Percentiles rank a stretch among this genome's conserved stretches.
Conservation (phyloP, 2,888 invertebrate species). For the Phortica magna region DNA sequence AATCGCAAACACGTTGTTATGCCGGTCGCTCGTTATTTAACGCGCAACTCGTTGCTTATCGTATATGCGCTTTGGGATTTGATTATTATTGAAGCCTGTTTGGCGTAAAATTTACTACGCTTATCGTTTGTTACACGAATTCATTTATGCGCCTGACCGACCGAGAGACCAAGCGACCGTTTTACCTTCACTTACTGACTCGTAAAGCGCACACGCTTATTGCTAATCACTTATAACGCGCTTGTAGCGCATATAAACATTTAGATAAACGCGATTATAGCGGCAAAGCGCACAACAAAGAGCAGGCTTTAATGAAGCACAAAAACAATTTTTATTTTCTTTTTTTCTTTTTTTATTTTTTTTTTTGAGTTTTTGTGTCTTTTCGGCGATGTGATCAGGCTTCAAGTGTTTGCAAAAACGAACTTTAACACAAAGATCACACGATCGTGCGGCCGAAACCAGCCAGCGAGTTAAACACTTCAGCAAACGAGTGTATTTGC, state of each 20-base stretch:
- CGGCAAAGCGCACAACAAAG: background rate
- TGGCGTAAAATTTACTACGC: too few relatives aligned
- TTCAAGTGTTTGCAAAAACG: background rate
- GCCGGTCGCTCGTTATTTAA: background rate
- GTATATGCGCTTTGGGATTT: too few relatives aligned
- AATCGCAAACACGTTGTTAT: background rate
- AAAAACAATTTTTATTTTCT: background rate
- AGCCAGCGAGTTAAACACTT: too few relatives aligned
- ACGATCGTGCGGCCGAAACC: too few relatives aligned
- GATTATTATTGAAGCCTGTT: too few relatives aligned
- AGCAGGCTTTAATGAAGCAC: background rate
- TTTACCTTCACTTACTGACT: too few relatives aligned
- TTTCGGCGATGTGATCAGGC: background rate
- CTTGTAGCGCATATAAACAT: constrained; percentile 7
- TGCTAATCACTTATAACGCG: constrained; percentile 6
- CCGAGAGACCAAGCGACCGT: too few relatives aligned
- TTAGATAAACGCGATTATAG: background rate
- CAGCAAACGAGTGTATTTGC: too few relatives aligned
- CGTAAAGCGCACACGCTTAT: background rate
- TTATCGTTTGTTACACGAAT: too few relatives aligned
- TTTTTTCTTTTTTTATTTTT: background rate
- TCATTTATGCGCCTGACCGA: too few relatives aligned
- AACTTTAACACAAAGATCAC: too few relatives aligned
- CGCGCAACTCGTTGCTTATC: too few relatives aligned
- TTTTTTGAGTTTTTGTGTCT: background rate